A percentile compares a stretch with the other conserved stretches of the same genome.
These are phyloP conservation scores for Eurystomus glaucurus DNA, from an alignment of 2,797 vertebrate species.

Conservation along the genomic window DNA sequence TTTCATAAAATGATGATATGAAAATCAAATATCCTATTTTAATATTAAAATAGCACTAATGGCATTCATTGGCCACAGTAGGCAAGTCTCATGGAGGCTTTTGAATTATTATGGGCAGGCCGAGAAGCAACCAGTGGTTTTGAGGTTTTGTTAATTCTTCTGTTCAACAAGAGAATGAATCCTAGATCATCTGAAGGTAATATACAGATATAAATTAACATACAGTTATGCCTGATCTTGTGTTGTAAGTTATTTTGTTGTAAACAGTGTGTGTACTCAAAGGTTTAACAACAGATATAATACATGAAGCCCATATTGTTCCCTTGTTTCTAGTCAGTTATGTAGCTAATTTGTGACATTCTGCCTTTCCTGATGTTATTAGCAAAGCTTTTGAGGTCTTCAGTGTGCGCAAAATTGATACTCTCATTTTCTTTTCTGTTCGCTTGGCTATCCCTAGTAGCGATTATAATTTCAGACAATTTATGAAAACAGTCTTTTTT, in stretches of 20 bases:
- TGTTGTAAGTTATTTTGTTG: not conserved
- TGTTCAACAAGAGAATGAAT: not conserved
- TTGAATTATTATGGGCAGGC: not conserved
- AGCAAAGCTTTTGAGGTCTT: not conserved
- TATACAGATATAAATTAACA: not conserved
- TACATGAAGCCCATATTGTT: not conserved
- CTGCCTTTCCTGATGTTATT: not conserved
- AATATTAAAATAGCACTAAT: not conserved
- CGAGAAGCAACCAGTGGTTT: not conserved
- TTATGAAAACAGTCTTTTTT: not conserved
- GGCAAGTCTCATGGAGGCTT: not conserved
- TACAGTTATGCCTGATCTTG: not conserved
- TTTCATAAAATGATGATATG: not conserved
- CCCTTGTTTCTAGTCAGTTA: not conserved
- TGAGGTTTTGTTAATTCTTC: not conserved
- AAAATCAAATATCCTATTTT: not conserved
- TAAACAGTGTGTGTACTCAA: not conserved
- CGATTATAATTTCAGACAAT: not conserved
- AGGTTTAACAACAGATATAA: not conserved
- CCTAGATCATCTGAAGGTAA: not conserved
- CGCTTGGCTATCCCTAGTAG: not conserved
- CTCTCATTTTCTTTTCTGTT: not conserved
- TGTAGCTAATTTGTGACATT: not conserved
- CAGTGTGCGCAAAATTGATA: not conserved
- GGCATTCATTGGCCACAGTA: not conserved